Evolutionary conservation across 2,888 invertebrate species (phyloP).

Genomic region (Dioctria rufipes): DNA sequence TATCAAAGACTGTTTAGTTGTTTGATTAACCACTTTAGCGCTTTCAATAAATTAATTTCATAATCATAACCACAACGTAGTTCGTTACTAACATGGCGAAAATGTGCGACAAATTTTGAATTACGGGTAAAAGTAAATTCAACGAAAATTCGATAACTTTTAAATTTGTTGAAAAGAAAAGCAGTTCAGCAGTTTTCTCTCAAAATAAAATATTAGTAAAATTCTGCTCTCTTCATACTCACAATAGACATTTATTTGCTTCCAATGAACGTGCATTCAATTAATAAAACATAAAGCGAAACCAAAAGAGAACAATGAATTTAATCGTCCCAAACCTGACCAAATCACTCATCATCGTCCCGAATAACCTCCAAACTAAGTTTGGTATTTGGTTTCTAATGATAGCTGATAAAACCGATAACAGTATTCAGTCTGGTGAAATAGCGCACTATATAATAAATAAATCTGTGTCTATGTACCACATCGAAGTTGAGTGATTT

Average conservation of each 20-base stretch:
- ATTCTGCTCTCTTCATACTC: no score
- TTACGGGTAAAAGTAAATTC: not conserved
- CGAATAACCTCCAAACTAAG: not conserved
- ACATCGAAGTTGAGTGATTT: not conserved
- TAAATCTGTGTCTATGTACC: not conserved
- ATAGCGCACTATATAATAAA: not conserved
- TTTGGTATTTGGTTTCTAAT: not conserved
- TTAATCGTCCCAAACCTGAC: conserved; percentile 19
- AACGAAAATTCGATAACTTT: no score
- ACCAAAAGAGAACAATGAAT: conserved; percentile 15
- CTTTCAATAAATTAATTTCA: conserved; percentile 11
- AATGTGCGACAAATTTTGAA: not conserved
- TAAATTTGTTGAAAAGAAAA: no score
- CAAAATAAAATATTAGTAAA: no score
- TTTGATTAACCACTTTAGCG: conserved; percentile 33
- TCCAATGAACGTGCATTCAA: conserved; percentile 28
- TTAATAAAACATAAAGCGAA: not conserved
- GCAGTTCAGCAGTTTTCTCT: no score
- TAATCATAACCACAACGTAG: not conserved
- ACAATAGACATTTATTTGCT: conserved; percentile 20
- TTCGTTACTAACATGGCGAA: no score
- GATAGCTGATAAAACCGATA: conserved; percentile 5
- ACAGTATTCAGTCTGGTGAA: not conserved
- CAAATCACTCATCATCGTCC: conserved; percentile 21
- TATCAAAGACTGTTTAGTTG: not conserved